Percentiles rank a stretch among this genome's conserved stretches.
phyloP scores from a whole-genome alignment of 2,888 invertebrate genomes.

The Pyrochroa serraticornis region DNA sequence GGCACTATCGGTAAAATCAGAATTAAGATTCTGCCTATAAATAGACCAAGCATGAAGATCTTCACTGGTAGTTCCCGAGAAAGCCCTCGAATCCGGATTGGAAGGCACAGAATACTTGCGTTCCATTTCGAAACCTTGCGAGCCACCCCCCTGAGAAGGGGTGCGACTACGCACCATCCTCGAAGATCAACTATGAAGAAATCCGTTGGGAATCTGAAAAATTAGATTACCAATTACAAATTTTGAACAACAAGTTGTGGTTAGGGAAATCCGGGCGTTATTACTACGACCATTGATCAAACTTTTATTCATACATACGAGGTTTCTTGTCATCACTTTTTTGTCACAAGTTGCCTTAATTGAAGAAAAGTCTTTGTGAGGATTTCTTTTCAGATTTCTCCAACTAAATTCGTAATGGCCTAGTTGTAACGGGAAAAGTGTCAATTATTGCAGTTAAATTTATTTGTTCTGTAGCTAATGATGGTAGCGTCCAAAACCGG shows the following conservation, averaged over 20 bases:
- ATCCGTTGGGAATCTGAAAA: background rate
- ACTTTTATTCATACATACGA: no score
- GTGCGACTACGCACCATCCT: constrained; percentile 50
- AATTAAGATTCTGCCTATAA: constrained; percentile 92
- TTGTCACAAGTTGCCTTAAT: no score
- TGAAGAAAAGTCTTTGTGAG: no score
- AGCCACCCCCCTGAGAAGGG: constrained; percentile 56
- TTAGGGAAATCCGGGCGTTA: no score
- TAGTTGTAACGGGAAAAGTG: no score
- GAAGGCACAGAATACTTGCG: constrained; percentile 89
- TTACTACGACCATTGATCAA: no score
- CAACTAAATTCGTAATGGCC: no score
- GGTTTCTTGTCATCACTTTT: no score
- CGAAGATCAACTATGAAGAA: background rate
- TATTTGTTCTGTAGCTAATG: no score
- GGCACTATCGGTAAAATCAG: constrained; percentile 94
- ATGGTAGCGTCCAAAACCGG: no score
- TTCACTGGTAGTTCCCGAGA: constrained; percentile 84
- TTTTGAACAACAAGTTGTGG: background rate
- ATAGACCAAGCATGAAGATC: constrained; percentile 97
- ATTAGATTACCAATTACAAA: background rate
- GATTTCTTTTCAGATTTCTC: no score
- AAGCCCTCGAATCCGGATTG: constrained; percentile 72
- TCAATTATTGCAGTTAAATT: no score
- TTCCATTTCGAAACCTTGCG: constrained; percentile 72